Conservation (phyloP, 1,140 invertebrate genomes). For the Melanaphis sacchari region DNA sequence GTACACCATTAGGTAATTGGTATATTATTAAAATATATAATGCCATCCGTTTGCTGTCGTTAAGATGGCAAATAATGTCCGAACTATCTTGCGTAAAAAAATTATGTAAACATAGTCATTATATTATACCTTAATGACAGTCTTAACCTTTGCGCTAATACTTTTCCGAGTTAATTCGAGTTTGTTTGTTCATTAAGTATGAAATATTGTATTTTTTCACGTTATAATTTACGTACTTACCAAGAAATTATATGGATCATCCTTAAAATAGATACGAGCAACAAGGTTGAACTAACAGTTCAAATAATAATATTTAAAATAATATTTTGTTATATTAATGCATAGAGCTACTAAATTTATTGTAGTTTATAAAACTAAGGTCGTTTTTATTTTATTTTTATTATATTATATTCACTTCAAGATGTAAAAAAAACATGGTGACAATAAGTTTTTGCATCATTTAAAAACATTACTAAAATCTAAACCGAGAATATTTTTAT, state of each 20-base stretch:
- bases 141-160: conserved; percentile 11
- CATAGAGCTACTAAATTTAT: background rate
- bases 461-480: background rate
- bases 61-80: background rate
- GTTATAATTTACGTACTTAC: background rate
- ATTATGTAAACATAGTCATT: background rate
- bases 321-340: background rate
- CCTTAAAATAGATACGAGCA: background rate
- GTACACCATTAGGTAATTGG: background rate
- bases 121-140: conserved; percentile 19
- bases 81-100: background rate
- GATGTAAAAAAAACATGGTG: background rate
- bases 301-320: background rate
- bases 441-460: background rate
- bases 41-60: background rate
- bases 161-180: background rate
- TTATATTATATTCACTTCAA: background rate
- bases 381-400: background rate
- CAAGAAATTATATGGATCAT: background rate
- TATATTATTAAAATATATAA: background rate
- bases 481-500: background rate
- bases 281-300: background rate
- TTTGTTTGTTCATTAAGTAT: background rate
- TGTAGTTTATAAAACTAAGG: too few relatives aligned
- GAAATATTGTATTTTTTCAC: background rate